Evolutionary conservation across 1,140 invertebrate genomes (phyloP).

Genomic region (Zaprionus ghesquierei): DNA sequence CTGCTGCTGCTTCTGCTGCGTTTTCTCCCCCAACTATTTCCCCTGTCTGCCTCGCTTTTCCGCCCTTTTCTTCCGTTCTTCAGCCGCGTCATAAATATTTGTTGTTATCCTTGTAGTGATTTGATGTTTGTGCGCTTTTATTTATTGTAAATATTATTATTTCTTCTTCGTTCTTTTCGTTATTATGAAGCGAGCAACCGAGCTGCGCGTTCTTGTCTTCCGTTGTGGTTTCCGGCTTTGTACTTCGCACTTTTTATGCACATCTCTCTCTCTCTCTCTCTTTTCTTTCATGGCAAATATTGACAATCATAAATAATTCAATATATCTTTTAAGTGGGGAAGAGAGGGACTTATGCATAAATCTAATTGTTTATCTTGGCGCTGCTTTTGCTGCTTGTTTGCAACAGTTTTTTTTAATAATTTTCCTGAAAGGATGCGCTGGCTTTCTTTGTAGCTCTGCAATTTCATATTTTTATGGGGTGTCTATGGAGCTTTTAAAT

Average conservation of each 20-base stretch:
- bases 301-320: constrained; percentile 61
- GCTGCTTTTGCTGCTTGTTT: not conserved
- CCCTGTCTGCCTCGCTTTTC: constrained; percentile 13
- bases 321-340: constrained; percentile 14
- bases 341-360: constrained; percentile 23
- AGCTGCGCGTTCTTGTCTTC: constrained; percentile 6
- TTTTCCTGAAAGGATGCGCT: not conserved
- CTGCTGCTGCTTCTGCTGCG: constrained; percentile 11
- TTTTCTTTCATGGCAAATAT: constrained; percentile 33
- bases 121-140: constrained; percentile 45
- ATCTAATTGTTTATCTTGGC: constrained; percentile 28
- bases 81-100: constrained; percentile 47
- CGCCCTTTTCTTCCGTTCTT: constrained; percentile 5
- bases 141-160: constrained; percentile 53
- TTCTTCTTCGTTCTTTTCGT: constrained; percentile 3
- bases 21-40: constrained; percentile 18
- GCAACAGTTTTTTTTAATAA: not conserved
- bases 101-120: constrained; percentile 42
- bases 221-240: not conserved
- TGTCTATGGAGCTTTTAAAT: not conserved
- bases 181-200: constrained; percentile 13
- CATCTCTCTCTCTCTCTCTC: not conserved
- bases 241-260: constrained; percentile 34
- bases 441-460: no score
- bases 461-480: not conserved